These are phyloP conservation scores for Archips xylosteana DNA, from an alignment of 2,888 invertebrate genomes.

Conservation along the genomic window DNA sequence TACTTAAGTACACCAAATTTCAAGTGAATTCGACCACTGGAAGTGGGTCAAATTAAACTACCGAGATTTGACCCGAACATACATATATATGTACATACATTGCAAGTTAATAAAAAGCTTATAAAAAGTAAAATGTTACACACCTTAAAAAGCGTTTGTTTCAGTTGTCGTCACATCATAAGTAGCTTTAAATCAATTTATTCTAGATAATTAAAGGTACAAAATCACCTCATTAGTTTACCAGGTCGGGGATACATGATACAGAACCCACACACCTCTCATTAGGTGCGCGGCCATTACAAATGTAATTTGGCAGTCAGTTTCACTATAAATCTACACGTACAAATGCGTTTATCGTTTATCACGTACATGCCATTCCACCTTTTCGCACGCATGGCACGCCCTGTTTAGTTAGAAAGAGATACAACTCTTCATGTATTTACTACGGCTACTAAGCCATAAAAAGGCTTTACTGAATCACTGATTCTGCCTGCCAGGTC, in stretches of 20 bases:
- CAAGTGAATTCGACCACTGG: no score
- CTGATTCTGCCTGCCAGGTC: neutral
- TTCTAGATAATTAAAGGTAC: neutral
- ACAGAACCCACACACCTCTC: neutral
- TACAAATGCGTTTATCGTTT: neutral
- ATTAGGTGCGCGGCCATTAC: neutral
- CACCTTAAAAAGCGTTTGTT: no score
- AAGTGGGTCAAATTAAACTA: no score
- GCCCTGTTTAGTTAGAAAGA: neutral
- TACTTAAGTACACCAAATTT: no score
- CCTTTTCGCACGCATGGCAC: neutral
- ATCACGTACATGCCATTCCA: neutral
- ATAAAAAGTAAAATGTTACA: no score
- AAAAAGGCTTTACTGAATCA: neutral
- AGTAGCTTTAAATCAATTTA: no score
- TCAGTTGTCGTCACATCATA: no score
- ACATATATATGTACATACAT: no score
- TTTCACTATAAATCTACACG: neutral
- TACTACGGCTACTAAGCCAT: neutral
- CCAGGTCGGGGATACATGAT: neutral
- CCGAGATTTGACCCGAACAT: no score
- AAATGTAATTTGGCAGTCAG: slow-evolving; percentile 3
- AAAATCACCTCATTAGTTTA: neutral
- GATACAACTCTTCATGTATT: neutral
- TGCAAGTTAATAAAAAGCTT: no score